Conservation (phyloP, 2,113 vertebrate genomes). For the Eulemur rufifrons region DNA sequence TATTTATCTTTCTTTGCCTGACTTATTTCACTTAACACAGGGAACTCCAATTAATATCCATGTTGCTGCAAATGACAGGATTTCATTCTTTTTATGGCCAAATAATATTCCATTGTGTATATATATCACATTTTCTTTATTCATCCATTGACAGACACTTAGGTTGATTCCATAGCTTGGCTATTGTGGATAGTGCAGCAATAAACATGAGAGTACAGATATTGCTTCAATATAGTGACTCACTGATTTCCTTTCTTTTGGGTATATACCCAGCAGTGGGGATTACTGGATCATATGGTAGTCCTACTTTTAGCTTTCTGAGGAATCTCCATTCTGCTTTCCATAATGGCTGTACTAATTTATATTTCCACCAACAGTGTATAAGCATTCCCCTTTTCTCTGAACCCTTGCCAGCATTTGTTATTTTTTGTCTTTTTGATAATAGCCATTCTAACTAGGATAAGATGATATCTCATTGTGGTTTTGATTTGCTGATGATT, state of each 20-base stretch:
- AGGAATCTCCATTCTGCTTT: not conserved
- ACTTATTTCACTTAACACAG: not conserved
- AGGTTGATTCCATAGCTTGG: not conserved
- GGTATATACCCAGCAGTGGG: not conserved
- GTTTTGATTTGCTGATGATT: not conserved
- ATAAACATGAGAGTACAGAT: not conserved
- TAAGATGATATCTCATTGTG: not conserved
- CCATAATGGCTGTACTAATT: not conserved
- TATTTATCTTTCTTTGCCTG: not conserved
- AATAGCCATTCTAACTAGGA: not conserved
- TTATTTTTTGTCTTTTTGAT: not conserved
- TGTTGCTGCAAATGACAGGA: not conserved
- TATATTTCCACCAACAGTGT: not conserved
- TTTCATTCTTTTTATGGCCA: not conserved
- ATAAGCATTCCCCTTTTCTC: not conserved
- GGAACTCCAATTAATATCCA: not conserved
- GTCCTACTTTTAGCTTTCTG: not conserved
- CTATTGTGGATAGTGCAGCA: not conserved
- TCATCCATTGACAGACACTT: not conserved
- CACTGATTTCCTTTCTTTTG: not conserved
- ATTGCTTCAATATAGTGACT: not conserved
- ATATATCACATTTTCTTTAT: too few species aligned
- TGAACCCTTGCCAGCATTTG: not conserved
- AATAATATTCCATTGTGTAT: not conserved
- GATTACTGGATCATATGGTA: not conserved